Evolutionary conservation across 1,140 invertebrate species (phyloP).

Genomic region (Temnothorax curvispinosus): DNA sequence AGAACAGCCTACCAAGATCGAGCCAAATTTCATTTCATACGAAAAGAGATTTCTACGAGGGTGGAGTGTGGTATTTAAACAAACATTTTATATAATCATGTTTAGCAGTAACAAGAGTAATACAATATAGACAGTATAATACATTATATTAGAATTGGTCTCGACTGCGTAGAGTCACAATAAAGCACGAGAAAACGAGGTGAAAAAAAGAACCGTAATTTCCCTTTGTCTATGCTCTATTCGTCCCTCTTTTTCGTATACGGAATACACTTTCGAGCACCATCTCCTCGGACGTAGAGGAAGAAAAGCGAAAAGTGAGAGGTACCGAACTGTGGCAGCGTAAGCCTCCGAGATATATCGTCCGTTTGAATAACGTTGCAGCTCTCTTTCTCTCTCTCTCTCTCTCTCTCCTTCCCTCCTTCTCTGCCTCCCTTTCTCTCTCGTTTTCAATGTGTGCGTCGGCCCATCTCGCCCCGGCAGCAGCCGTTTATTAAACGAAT

Average conservation of each 20-base stretch:
- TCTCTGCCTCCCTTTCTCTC: background rate
- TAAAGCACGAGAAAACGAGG: background rate
- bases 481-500: conserved; percentile 85
- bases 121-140: background rate
- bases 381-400: conserved; percentile 52
- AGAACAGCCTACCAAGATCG: background rate
- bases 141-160: background rate
- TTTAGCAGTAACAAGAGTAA: background rate
- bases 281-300: conserved; percentile 40
- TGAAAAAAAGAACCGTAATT: background rate
- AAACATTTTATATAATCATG: background rate
- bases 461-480: conserved; percentile 64
- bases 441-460: conserved; percentile 38
- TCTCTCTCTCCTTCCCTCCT: background rate
- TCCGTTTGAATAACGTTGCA: conserved; percentile 82
- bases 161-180: background rate
- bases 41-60: background rate
- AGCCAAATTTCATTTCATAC: background rate
- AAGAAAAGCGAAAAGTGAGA: conserved; percentile 65
- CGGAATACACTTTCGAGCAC: conserved; percentile 24
- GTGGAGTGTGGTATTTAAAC: background rate
- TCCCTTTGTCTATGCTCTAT: conserved; percentile 5
- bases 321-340: conserved; percentile 76
- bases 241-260: conserved; percentile 21
- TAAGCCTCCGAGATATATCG: conserved; percentile 83